phyloP scores from a whole-genome alignment of 2,888 invertebrate species.

The Linyphia triangularis region DNA sequence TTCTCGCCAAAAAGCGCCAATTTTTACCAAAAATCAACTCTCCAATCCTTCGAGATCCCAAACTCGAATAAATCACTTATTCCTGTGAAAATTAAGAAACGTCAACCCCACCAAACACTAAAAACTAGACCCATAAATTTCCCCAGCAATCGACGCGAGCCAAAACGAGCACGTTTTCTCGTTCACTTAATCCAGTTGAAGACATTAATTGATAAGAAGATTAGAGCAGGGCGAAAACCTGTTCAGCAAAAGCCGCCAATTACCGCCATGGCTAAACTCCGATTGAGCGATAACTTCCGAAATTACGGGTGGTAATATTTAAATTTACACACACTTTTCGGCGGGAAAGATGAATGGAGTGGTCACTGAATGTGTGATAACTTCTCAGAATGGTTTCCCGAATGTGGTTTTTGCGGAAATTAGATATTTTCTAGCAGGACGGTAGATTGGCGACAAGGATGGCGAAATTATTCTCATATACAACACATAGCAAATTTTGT shows the following conservation, averaged over 20 bases:
- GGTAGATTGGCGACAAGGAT: too few relatives aligned
- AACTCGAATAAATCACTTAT: not conserved
- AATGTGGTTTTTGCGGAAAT: too few relatives aligned
- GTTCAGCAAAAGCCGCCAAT: constrained; percentile 8
- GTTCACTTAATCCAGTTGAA: constrained; percentile 35
- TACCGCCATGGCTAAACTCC: constrained; percentile 24
- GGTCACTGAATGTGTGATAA: not conserved
- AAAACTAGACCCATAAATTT: not conserved
- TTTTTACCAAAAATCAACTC: not conserved
- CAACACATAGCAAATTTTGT: too few relatives aligned
- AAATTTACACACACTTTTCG: constrained; percentile 15
- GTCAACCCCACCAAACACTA: not conserved
- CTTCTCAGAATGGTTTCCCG: not conserved
- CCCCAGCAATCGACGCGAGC: not conserved
- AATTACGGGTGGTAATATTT: constrained; percentile 50
- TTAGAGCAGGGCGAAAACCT: constrained; percentile 36
- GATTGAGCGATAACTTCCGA: constrained; percentile 26
- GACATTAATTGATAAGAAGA: constrained; percentile 67
- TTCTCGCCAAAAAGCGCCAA: not conserved
- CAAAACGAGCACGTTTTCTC: not conserved
- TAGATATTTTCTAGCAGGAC: too few relatives aligned
- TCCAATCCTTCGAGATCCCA: not conserved
- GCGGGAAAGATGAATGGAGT: not conserved
- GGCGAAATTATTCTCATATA: too few relatives aligned
- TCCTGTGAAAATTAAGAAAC: not conserved